Base-by-base conservation (phyloP, 2,888 invertebrate genomes). In the Conomelus anceps region DNA sequence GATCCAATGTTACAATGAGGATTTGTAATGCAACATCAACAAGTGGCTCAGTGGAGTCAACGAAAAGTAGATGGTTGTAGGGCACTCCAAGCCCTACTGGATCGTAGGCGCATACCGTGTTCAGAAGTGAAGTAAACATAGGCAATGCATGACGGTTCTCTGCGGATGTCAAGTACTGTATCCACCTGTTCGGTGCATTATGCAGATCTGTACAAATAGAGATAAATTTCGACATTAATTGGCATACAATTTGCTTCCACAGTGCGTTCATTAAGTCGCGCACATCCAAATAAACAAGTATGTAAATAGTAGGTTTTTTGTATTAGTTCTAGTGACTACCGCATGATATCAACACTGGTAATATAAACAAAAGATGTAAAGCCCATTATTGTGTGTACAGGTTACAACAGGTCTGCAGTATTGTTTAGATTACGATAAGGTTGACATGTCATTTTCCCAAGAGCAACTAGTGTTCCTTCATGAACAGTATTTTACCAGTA, bases 41-140 rank as follows among this genome's bases (percentile, higher is more conserved):
- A 17, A 99, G 94, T 0, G 98, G 98, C 93, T 99, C 99, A 85
- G 98, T 94, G 0, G 97, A 97, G 93, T 99, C 99, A 1, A 96
- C 96, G 93, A 99, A 99, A 90, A 99, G 94, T 87, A 99, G 95
- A 93, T 99, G 99, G 94, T 99, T 99, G 94, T 99, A 99, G 0
- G 99, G 99, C 90, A 97, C 95, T 0, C 99, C 99, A 91, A 98
- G 96, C 0, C 99, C 99, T n/a, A 99, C 98, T 0, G 99, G 99
- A 94, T 99, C 99, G 93, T 99, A 99, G 0, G 98, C 97, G 93
- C 98, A 99, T 11, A 99, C 98, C 0, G 98, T 97, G 94, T 99
- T 99, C 91, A 99, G 94, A 20, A 99, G 94, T 0, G 99, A 99
- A 0, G 99, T 99, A 94, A 99, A 99, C 93, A 99, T 95, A 0